Evolutionary conservation across 2,113 vertebrate genomes (phyloP), one percentile per base, ranked within the genome.

Genomic region (Tapirus terrestris): DNA sequence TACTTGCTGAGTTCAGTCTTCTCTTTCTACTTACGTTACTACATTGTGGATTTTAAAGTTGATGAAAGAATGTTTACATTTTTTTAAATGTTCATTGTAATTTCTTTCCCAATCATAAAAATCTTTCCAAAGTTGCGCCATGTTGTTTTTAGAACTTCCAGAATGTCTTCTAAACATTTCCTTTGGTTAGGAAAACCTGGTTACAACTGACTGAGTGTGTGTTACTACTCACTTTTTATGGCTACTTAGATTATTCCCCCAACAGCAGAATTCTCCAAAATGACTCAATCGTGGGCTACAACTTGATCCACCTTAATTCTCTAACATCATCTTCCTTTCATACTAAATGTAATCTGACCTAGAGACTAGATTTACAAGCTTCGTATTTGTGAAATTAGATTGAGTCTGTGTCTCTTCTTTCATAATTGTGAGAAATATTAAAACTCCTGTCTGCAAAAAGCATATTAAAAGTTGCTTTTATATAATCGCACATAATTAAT

Each of bases 71-170:
- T 60, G 29, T 83, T 76, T 96, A 21, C 5, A 27, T 36, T 63
- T 76, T 81, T 51, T 36, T 39, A 39, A 95, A 80, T 39, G 13
- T 58, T 96, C 25, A 10, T 77, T 94, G 93, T 82, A 83, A 89
- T 85, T 77, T 72, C 21, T 91, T 95, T 93, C 87, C 60, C n/a
- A 73, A 43, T 80, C 70, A 89, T 90, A 92, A 86, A 96, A 91
- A 67, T 18, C 9, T 95, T 95, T 89, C 53, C 72, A 67, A 48
- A 60, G 5, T 39, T 86, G 58, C 87, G 23, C 68, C 67, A 48
- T 68, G 36, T 77, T 68, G 8, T 75, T 18, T 89, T 75, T 73
- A 83, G 31, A 87, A 68, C 67, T 77, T 60, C 63, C 33, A 88
- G 21, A 25, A 31, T 91, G 20, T 70, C 70, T 97, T 93, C 17